phyloP scores from a whole-genome alignment of 1,140 invertebrate species.

The Hyphantria cunea region DNA sequence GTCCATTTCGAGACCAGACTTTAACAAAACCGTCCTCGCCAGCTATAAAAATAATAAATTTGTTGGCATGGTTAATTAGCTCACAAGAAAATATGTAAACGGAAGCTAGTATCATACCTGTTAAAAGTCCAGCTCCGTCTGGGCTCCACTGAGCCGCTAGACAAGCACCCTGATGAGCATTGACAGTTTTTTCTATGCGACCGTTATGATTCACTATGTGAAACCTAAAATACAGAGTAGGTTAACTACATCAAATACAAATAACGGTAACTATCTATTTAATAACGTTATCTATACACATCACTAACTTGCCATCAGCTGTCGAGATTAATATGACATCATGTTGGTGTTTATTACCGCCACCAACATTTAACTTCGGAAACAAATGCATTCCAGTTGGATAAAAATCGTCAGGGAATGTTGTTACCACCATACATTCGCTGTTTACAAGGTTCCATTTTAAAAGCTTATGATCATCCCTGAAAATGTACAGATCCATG shows the following conservation, averaged over 20 bases:
- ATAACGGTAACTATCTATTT: neutral
- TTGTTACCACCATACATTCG: slow-evolving; percentile 89
- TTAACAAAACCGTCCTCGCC: slow-evolving; percentile 98
- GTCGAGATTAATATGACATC: slow-evolving; percentile 94
- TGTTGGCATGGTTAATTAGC: too few relatives aligned
- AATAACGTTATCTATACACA: neutral
- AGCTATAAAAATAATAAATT: slow-evolving; percentile 80
- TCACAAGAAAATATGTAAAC: too few relatives aligned
- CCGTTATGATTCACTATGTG: slow-evolving; percentile 94
- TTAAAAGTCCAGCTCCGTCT: slow-evolving; percentile 95
- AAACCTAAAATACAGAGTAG: slow-evolving; percentile 83
- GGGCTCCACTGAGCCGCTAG: slow-evolving; percentile 94
- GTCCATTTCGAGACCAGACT: slow-evolving; percentile 97
- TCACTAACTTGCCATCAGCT: slow-evolving; percentile 90
- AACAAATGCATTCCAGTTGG: slow-evolving; percentile 94
- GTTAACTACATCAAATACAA: too few relatives aligned
- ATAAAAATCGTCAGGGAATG: slow-evolving; percentile 91
- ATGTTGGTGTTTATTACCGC: slow-evolving; percentile 85
- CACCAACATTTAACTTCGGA: slow-evolving; percentile 81
- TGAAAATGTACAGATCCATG: too few relatives aligned
- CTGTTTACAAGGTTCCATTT: slow-evolving; percentile 93
- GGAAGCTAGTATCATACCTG: slow-evolving; percentile 80
- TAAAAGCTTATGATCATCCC: slow-evolving; percentile 95
- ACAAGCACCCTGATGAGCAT: slow-evolving; percentile 96
- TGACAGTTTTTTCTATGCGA: slow-evolving; percentile 95